These are phyloP conservation scores for Ridgeia piscesae DNA, from an alignment of 1,140 invertebrate species.

Conservation along the genomic window DNA sequence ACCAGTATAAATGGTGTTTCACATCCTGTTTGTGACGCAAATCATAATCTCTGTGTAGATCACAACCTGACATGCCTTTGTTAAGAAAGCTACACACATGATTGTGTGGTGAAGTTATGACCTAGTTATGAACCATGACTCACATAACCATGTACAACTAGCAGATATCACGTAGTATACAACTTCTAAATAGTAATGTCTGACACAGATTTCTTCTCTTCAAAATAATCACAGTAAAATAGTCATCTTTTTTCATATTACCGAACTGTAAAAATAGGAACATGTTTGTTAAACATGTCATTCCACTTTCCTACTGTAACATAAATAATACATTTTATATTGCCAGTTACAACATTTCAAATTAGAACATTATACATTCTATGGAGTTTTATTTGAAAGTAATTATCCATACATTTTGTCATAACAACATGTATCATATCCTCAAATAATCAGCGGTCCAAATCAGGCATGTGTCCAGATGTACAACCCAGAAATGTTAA, in stretches of 20 bases:
- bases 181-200: not conserved
- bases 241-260: not conserved
- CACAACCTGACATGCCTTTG: not conserved
- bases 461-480: not conserved
- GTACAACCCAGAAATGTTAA: slow-evolving; percentile 1
- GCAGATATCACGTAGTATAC: not conserved
- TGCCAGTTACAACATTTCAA: not conserved
- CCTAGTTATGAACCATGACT: not conserved
- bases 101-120: not conserved
- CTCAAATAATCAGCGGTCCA: not conserved
- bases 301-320: not conserved
- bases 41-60: not conserved
- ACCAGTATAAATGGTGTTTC: not conserved
- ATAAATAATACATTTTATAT: not conserved
- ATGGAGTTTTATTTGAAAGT: not conserved
- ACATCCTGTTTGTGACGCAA: not conserved
- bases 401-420: not conserved
- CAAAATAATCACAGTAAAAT: not conserved
- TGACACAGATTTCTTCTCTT: not conserved
- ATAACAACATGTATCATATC: not conserved
- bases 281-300: not conserved
- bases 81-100: not conserved
- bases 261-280: not conserved
- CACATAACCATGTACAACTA: not conserved
- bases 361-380: not conserved